Base-by-base conservation (phyloP, 2,113 vertebrate species). In the Callithrix jacchus region DNA sequence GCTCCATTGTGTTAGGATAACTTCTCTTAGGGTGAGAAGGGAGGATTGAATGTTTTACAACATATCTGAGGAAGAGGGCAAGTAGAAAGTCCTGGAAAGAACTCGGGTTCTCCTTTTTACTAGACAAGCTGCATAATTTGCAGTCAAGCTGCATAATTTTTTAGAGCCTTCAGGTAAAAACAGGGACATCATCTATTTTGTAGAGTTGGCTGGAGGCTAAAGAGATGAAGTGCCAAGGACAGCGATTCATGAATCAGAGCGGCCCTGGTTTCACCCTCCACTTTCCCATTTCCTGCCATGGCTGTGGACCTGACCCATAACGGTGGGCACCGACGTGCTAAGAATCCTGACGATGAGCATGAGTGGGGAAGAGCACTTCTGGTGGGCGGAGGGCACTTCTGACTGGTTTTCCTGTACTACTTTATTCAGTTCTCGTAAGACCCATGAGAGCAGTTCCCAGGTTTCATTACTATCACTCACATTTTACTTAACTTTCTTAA, bases 381-480 rank as follows among this genome's bases (percentile, higher is more conserved):
- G 35, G 7, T 0, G 3, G 25, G 2, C 8, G 11, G 6, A 21
- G 27, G 8, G 37, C 27, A 30, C 9, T 2, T 1, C 30, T 2
- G 49, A 27, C n/a, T 4, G 16, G 27, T 37, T 3, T 25, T 12
- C 42, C 52, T 10, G 18, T 0, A 23, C 37, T 23, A 4, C 32
- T 35, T 58, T 35, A 40, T 10, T 85, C 27, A 70, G 4, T 11
- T 45, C 20, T 56, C 70, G 20, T 5, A 6, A 70, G 79, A 32
- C 42, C 32, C 6, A 20, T 12, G 4, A 1, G 3, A 30, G 16
- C 0, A 2, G 64, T 1, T 11, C 35, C 23, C 52, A 52, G n/a
- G 1, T 17, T 21, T 23, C 49, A 8, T 30, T 40, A 61, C 0
- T 30, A 13, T 5, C 23, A 9, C 5, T 7, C 52, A 66, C n/a